Conservation (phyloP, 2,113 vertebrate species). For the Aythya baeri region DNA sequence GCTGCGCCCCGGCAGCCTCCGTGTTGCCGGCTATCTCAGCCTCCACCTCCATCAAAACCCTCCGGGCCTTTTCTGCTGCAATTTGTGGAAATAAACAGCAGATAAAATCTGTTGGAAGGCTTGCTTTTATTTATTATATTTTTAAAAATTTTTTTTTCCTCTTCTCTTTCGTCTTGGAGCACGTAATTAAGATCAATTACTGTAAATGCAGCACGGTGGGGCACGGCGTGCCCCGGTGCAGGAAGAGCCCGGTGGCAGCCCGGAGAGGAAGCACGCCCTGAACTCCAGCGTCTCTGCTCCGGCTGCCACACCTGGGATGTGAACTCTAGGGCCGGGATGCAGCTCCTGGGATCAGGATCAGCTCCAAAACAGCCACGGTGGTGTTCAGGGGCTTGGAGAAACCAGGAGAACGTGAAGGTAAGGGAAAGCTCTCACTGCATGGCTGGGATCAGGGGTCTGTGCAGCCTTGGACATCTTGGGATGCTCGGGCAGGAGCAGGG, state of each 20-base stretch:
- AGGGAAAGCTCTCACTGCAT: not conserved
- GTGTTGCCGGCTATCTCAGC: constrained; percentile 68
- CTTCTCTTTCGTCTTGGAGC: not conserved
- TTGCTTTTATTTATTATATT: not conserved
- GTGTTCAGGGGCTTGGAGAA: rapidly evolving
- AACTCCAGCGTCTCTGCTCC: constrained; percentile 13
- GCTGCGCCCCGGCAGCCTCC: constrained; percentile 59
- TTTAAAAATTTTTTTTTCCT: too few relatives aligned
- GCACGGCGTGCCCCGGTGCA: not conserved
- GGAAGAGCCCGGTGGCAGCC: not conserved
- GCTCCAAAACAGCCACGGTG: rapidly evolving
- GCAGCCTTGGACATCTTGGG: rapidly evolving
- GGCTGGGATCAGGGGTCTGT: not conserved
- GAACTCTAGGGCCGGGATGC: not conserved
- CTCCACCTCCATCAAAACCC: constrained; percentile 78
- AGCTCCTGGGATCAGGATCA: not conserved
- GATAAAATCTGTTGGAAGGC: constrained; percentile 63
- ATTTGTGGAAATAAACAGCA: constrained; percentile 68
- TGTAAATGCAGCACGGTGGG: not conserved
- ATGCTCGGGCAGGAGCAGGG: not conserved
- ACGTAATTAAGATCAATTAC: constrained; percentile 34
- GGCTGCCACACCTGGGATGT: constrained; percentile 49
- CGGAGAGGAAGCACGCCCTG: constrained; percentile 1
- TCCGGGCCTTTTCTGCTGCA: constrained; percentile 56
- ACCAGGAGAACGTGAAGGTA: not conserved